These are phyloP conservation scores for Bilobella aurantiaca DNA, from an alignment of 1,140 invertebrate species.

Conservation along the genomic window DNA sequence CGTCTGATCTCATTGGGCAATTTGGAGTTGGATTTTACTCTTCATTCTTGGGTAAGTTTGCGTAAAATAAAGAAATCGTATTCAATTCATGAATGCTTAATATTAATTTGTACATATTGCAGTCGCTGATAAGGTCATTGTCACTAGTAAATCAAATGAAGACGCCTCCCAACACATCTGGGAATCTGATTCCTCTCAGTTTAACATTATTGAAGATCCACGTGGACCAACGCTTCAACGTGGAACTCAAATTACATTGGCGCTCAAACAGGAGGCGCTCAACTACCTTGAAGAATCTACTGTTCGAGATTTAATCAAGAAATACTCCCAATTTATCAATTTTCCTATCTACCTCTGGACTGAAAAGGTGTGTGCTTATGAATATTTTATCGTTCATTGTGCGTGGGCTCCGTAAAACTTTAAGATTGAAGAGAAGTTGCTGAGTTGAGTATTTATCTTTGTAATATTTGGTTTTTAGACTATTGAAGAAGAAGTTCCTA, in stretches of 20 bases:
- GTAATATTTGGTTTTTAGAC: constrained; percentile 43
- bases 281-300: constrained; percentile 91
- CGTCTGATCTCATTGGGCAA: constrained; percentile 82
- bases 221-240: constrained; percentile 78
- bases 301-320: constrained; percentile 79
- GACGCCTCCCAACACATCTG: constrained; percentile 90
- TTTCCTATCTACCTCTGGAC: constrained; percentile 97
- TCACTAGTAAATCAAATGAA: constrained; percentile 90
- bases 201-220: constrained; percentile 85
- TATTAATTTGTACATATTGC: constrained; percentile 10
- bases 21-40: constrained; percentile 98
- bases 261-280: constrained; percentile 91
- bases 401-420: too few species aligned
- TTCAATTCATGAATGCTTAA: background rate
- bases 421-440: background rate
- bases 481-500: constrained; percentile 70
- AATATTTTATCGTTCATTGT: too few species aligned
- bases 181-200: constrained; percentile 88
- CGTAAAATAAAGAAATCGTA: background rate
- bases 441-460: background rate
- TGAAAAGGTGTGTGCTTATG: constrained; percentile 52
- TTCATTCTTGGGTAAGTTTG: constrained; percentile 65
- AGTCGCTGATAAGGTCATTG: constrained; percentile 75
- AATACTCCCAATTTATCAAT: constrained; percentile 99
- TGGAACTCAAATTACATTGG: constrained; percentile 75